Base-by-base conservation (phyloP, 1,140 invertebrate genomes). In the Leptestheria dahalacensis region DNA sequence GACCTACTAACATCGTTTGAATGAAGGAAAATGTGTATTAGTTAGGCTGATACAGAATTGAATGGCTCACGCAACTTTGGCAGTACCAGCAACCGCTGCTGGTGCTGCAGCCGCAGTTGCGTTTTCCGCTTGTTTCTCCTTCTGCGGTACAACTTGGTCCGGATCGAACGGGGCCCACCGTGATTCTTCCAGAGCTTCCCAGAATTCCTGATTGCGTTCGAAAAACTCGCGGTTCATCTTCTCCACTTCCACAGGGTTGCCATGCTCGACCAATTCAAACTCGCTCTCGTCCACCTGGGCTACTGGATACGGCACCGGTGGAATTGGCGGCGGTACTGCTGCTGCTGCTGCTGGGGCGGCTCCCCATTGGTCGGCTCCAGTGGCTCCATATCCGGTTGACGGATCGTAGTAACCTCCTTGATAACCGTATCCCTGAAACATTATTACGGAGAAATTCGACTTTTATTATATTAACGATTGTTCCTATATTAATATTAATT, bases 141-240 rank as follows among this genome's bases (percentile, higher is more conserved):
- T 60, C 10, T 28, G 29, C 41, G 58, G 29, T 2, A 41, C 48
- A 21, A 49, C 49, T 6, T 60, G 29, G 20, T 50, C 49, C n/a
- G 51, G 51, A 60, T 60, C 48, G 58, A 57, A 48, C 12, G 61
- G 47, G 1, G 61, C 28, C 74, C 74, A 75, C 28, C 74, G 60
- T 11, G 73, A 73, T 48, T 68, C 66, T 58, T 75, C 74, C 59
- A 75, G 57, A 48, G 72, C 68, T 52, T 68, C 66, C 68, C 72
- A 75, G 24, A 74, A 65, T 62, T 74, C 71, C 70, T 74, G 67
- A 57, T 71, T 75, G 26, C 71, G 67, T 56, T 72, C 68, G 64
- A 75, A 73, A 55, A 69, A 72, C 58, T 75, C 73, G 64, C 68
- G 65, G 64, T 76, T 75, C 33, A 71, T 66, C 66, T 73, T 70